phyloP scores from a whole-genome alignment of 2,797 vertebrate genomes.

The Lacerta viridis region DNA sequence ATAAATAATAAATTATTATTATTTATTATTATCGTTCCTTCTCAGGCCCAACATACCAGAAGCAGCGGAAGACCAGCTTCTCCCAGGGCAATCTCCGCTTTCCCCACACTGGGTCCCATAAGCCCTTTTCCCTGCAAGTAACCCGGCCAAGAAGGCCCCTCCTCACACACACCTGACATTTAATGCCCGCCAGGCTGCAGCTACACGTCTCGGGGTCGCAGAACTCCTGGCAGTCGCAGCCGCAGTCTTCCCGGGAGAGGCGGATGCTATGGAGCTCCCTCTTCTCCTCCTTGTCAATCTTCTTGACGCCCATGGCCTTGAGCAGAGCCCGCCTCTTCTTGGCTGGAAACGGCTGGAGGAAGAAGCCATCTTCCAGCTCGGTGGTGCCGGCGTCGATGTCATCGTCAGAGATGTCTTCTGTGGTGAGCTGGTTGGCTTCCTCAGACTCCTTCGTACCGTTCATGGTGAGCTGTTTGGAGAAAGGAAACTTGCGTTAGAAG shows the following conservation, averaged over 20 bases:
- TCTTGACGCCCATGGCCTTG: constrained; percentile 91
- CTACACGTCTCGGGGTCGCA: constrained; percentile 96
- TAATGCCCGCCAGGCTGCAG: constrained; percentile 95
- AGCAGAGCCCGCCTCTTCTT: constrained; percentile 90
- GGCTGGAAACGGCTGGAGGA: constrained; percentile 92
- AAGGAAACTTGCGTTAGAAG: neutral
- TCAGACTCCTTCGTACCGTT: constrained; percentile 87
- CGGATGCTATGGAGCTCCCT: constrained; percentile 91
- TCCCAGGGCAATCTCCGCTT: too few relatives aligned
- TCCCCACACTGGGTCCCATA: too few relatives aligned
- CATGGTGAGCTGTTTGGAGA: constrained; percentile 85
- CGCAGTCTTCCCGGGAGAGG: constrained; percentile 93
- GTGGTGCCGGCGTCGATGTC: constrained; percentile 85
- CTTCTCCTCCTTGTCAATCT: constrained; percentile 96
- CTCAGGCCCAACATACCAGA: too few relatives aligned
- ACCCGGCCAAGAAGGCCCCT: neutral
- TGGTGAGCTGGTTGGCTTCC: constrained; percentile 86
- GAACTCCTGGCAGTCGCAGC: constrained; percentile 92
- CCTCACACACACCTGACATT: constrained; percentile 90
- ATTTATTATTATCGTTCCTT: too few relatives aligned
- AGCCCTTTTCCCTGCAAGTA: neutral
- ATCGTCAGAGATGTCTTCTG: constrained; percentile 90
- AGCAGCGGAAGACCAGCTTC: too few relatives aligned
- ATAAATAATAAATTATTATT: too few relatives aligned
- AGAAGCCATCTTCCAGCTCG: constrained; percentile 88